phyloP scores from a whole-genome alignment of 2,888 invertebrate species.

The Diarsia brunnea region DNA sequence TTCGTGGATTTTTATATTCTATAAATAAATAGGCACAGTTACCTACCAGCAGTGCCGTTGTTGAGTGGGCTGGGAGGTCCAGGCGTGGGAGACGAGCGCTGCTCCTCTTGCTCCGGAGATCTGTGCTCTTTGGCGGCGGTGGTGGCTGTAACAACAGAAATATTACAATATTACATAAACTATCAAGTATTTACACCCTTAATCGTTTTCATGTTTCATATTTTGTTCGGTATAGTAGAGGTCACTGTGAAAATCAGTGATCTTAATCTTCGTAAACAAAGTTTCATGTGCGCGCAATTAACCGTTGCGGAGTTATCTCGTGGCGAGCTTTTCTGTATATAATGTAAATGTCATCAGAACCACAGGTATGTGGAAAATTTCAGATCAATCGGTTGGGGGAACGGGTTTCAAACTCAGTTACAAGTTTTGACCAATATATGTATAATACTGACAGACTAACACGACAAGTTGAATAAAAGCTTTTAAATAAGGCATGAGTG shows the following conservation, averaged over 20 bases:
- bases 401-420: neutral
- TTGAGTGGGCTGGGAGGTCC: slow-evolving; percentile 86
- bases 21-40: slow-evolving; percentile 7
- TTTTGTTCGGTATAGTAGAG: neutral
- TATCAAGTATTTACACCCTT: neutral
- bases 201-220: neutral
- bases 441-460: neutral
- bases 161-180: no score
- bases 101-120: slow-evolving; percentile 85
- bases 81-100: slow-evolving; percentile 81
- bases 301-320: no score
- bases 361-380: neutral
- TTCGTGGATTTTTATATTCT: no score
- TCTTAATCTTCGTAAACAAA: no score
- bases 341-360: neutral
- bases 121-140: slow-evolving; percentile 80
- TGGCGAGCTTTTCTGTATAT: no score
- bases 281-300: no score
- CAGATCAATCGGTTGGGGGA: neutral
- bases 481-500: neutral
- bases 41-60: slow-evolving; percentile 86
- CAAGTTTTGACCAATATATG: neutral
- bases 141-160: slow-evolving; percentile 78
- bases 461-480: neutral
- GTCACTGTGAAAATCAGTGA: no score